These are phyloP conservation scores for Sebastes matsubarae DNA, from an alignment of 2,797 vertebrate genomes.

Conservation along the genomic window DNA sequence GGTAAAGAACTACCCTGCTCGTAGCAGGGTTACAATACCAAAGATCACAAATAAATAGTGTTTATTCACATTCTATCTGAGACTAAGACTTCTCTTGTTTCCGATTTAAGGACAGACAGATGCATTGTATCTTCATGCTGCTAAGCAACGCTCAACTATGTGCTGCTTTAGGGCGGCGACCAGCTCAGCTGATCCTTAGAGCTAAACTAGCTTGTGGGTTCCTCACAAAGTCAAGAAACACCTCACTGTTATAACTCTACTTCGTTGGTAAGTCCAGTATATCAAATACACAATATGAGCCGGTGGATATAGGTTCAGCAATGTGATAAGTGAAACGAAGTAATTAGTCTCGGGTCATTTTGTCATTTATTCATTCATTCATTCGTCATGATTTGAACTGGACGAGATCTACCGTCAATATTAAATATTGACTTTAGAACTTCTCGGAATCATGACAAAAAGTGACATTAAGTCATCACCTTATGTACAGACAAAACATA, in stretches of 20 bases:
- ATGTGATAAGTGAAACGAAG: not conserved
- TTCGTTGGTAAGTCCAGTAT: not conserved
- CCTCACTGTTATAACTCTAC: not conserved
- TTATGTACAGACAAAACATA: not conserved
- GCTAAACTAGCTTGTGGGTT: not conserved
- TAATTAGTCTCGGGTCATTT: not conserved
- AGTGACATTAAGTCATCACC: not conserved
- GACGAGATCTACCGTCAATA: not conserved
- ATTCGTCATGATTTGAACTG: too few species aligned
- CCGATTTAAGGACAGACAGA: not conserved
- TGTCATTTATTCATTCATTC: not conserved
- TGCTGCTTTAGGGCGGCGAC: not conserved
- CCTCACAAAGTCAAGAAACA: not conserved
- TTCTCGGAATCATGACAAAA: not conserved
- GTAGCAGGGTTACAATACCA: not conserved
- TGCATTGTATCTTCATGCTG: not conserved
- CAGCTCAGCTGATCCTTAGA: not conserved
- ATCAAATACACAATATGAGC: not conserved
- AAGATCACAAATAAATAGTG: not conserved
- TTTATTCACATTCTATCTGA: not conserved
- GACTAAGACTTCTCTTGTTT: not conserved
- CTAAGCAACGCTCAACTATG: not conserved
- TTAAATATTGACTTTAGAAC: not conserved
- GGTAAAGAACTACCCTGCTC: not conserved
- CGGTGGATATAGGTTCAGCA: not conserved